Evolutionary conservation across 2,797 vertebrate genomes (phyloP).

Genomic region (Amblyraja radiata): DNA sequence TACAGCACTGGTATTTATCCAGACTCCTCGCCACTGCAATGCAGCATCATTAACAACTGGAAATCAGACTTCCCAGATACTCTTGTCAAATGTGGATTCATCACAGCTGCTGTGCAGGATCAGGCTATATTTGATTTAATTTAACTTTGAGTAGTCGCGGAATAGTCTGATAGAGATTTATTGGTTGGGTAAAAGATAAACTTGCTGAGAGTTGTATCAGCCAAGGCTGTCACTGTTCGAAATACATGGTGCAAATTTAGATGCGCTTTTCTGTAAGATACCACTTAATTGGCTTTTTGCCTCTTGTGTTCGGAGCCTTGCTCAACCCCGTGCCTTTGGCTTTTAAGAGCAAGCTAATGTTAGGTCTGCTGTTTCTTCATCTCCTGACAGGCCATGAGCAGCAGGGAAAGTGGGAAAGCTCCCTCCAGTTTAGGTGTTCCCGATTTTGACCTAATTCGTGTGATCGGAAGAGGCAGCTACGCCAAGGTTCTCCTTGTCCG

Average conservation of each 20-base stretch:
- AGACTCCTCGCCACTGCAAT: background rate
- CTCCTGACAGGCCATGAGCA: constrained; percentile 72
- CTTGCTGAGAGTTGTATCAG: background rate
- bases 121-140: background rate
- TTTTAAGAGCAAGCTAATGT: background rate
- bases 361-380: background rate
- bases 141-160: background rate
- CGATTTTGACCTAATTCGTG: constrained; percentile 88
- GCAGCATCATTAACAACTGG: background rate
- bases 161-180: background rate
- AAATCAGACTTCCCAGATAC: background rate
- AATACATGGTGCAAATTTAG: background rate
- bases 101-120: background rate
- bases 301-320: background rate
- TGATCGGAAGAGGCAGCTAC: constrained; percentile 94
- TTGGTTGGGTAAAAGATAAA: background rate
- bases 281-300: background rate
- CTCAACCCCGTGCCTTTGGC: background rate
- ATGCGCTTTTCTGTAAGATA: background rate
- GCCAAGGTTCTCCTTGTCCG: constrained; percentile 93
- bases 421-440: constrained; percentile 85
- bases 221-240: background rate
- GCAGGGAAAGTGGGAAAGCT: constrained; percentile 81
- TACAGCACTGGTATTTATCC: background rate
- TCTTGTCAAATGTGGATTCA: background rate